Conservation (phyloP, 2,888 invertebrate species). For the Agonopterix arenella region DNA sequence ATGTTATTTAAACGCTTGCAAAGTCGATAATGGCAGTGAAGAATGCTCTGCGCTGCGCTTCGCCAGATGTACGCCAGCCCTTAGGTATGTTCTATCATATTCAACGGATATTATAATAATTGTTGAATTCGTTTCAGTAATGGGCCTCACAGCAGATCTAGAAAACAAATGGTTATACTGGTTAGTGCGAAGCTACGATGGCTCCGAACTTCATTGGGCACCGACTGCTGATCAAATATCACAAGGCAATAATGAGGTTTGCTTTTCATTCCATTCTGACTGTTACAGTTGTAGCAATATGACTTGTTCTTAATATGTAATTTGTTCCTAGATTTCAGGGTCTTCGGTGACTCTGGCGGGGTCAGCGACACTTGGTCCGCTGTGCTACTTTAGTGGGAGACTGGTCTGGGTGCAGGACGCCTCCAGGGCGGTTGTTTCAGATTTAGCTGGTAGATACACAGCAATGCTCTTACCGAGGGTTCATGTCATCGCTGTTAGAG, state of each 20-base stretch:
- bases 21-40: too few relatives aligned
- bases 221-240: conserved; percentile 78
- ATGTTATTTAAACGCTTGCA: too few relatives aligned
- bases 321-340: conserved; percentile 43
- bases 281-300: neutral
- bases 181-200: conserved; percentile 88
- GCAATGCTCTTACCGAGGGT: conserved; percentile 80
- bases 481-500: conserved; percentile 83
- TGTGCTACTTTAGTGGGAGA: conserved; percentile 88
- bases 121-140: conserved; percentile 72
- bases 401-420: conserved; percentile 90
- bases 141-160: conserved; percentile 89
- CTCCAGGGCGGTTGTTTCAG: conserved; percentile 84
- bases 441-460: conserved; percentile 85
- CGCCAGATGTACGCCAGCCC: too few relatives aligned
- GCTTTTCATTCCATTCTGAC: neutral
- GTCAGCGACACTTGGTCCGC: conserved; percentile 79
- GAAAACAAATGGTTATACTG: conserved; percentile 88
- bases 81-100: too few relatives aligned
- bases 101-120: neutral
- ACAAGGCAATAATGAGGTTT: conserved; percentile 53
- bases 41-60: neutral
- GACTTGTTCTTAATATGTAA: neutral
- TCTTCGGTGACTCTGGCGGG: conserved; percentile 54
- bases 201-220: conserved; percentile 84